Conservation (phyloP, 1,140 invertebrate genomes). For the Choristoneura fumiferana region DNA sequence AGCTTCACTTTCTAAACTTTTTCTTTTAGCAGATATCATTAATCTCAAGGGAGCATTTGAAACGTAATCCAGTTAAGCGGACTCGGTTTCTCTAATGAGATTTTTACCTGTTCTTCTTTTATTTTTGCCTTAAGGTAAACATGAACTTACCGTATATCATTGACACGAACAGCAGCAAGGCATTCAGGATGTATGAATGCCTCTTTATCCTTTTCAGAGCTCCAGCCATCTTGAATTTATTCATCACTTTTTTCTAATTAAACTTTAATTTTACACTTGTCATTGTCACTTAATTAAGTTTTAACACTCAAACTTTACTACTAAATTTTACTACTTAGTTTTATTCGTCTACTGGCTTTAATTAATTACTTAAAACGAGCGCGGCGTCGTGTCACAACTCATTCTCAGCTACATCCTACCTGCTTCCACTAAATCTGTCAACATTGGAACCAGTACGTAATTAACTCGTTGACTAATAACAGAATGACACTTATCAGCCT, state of each 20-base stretch:
- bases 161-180: constrained; percentile 57
- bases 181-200: constrained; percentile 65
- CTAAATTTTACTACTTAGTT: constrained; percentile 26
- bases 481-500: constrained; percentile 48
- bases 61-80: too few species aligned
- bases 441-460: constrained; percentile 57
- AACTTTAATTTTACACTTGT: constrained; percentile 55
- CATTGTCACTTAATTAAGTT: constrained; percentile 50
- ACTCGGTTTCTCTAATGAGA: too few species aligned
- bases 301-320: constrained; percentile 19
- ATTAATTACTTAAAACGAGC: constrained; percentile 26
- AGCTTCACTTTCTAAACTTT: too few species aligned
- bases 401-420: constrained; percentile 39
- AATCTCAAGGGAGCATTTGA: too few species aligned
- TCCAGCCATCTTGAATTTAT: constrained; percentile 51
- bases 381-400: constrained; percentile 54
- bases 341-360: constrained; percentile 12
- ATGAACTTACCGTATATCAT: constrained; percentile 72
- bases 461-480: constrained; percentile 69
- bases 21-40: too few species aligned
- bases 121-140: too few species aligned
- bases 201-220: constrained; percentile 55
- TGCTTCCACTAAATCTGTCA: constrained; percentile 59
- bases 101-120: too few species aligned
- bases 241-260: constrained; percentile 33